Evolutionary conservation across 2,113 vertebrate species (phyloP), one percentile per base, ranked within the genome.

Genomic region (Osmerus mordax): DNA sequence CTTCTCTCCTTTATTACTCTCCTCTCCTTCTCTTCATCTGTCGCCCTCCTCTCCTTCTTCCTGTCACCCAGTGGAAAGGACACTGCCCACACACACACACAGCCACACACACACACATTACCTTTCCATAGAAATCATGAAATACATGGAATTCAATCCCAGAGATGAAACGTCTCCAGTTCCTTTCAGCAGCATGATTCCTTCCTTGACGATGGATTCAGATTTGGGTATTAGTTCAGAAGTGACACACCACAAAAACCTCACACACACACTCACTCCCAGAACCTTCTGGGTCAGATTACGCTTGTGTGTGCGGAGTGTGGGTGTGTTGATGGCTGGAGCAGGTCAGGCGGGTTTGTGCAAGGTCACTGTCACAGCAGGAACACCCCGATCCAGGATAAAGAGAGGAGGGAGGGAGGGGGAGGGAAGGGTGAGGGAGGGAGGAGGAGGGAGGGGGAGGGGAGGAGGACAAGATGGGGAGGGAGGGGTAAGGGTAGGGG

Each of bases 1-100:
- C 61, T 69, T 78, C 76, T 76, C 70, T 29, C 21, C 71, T 85
- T 77, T 81, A 79, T 85, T 78, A 78, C 76, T 78, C 73, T 80
- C 70, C 71, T 56, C 67, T 81, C 70, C 73, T 71, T 56, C 67
- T 81, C 70, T 75, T 71, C 65, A 47, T 65, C 68, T 41, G 61
- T 79, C 74, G 72, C 73, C 65, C 71, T 63, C 58, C 58, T 70
- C 63, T 74, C 53, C 29, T 29, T 55, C 64, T 70, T 70, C 54
- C 73, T 75, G 67, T 71, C 80, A 52, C 72, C 29, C 66, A 72
- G 65, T 25, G 47, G 66, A 74, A 60, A 63, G 63, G 73, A 67
- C 28, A 56, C 68, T 60, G 55, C 15, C 36, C 3, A 23, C 59
- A 23, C 59, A 19, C 36, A 52, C 58, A 25, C 23, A 23, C 23